Evolutionary conservation across 2,888 invertebrate species (phyloP).

Genomic region (Seira musarum): DNA sequence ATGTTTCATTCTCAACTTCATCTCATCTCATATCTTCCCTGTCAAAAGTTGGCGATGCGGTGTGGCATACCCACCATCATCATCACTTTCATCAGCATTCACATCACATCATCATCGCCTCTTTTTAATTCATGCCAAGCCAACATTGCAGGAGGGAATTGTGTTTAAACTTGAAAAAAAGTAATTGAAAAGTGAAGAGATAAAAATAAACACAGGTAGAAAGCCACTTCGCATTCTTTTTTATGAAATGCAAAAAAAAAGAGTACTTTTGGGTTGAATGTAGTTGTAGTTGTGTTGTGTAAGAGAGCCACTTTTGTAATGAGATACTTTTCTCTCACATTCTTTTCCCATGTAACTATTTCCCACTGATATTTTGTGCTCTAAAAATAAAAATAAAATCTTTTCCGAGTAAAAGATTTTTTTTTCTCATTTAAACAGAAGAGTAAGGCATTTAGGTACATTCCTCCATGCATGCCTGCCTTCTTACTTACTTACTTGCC

Average conservation of each 20-base stretch:
- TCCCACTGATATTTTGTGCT: neutral
- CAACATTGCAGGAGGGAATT: neutral
- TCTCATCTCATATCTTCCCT: neutral
- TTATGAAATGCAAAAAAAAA: too few relatives aligned
- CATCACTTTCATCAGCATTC: neutral
- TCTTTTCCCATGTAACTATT: neutral
- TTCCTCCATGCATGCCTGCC: slow-evolving; percentile 6
- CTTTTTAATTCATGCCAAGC: slow-evolving; percentile 9
- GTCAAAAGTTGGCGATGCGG: too few relatives aligned
- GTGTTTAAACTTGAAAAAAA: neutral
- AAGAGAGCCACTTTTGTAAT: slow-evolving; percentile 4
- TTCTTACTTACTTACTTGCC: neutral
- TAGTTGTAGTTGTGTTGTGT: too few relatives aligned
- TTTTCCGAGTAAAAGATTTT: neutral
- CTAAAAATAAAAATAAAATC: neutral
- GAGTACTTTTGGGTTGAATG: too few relatives aligned
- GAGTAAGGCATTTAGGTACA: neutral
- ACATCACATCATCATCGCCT: neutral
- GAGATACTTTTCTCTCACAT: slow-evolving; percentile 3
- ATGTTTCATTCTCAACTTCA: too few relatives aligned
- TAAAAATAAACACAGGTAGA: slow-evolving; percentile 6
- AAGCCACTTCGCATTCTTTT: neutral
- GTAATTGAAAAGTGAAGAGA: neutral
- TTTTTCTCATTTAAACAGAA: slow-evolving; percentile 25
- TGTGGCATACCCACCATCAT: neutral